Conservation (phyloP, 2,113 vertebrate species). For the Piprites chloris region DNA sequence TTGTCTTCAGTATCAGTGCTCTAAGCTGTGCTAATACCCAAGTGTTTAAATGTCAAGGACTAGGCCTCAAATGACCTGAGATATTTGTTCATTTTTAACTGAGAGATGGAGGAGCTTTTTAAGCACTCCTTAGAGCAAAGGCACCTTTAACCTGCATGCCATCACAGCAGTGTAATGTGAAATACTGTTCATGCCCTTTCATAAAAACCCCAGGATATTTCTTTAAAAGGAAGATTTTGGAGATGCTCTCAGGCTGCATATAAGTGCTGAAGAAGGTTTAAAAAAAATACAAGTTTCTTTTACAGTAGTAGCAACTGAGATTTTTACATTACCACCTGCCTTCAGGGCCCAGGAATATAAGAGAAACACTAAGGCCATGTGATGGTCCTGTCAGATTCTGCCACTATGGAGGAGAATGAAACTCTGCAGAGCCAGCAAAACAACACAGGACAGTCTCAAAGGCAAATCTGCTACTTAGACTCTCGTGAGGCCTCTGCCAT, state of each 20-base stretch:
- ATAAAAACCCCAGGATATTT: background rate
- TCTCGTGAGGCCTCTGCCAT: background rate
- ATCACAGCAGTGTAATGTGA: background rate
- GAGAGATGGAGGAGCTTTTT: background rate
- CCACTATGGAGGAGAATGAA: accelerated
- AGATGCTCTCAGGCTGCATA: background rate
- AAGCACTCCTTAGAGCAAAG: background rate
- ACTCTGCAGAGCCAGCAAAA: background rate
- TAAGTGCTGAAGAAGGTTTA: background rate
- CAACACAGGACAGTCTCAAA: background rate
- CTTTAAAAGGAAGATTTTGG: background rate
- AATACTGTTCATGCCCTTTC: background rate
- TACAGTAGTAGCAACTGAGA: background rate
- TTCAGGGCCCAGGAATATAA: background rate
- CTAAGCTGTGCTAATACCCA: background rate
- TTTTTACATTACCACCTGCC: background rate
- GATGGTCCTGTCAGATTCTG: background rate
- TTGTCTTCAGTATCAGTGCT: background rate
- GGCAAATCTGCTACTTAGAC: background rate
- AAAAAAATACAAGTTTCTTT: background rate
- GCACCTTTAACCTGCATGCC: background rate
- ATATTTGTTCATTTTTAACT: background rate
- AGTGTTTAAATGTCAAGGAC: background rate
- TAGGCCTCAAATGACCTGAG: background rate
- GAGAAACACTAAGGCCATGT: background rate